Evolutionary conservation across 2,888 invertebrate genomes (phyloP), one percentile per base, ranked within the genome.

Genomic region (Polyommatus icarus): DNA sequence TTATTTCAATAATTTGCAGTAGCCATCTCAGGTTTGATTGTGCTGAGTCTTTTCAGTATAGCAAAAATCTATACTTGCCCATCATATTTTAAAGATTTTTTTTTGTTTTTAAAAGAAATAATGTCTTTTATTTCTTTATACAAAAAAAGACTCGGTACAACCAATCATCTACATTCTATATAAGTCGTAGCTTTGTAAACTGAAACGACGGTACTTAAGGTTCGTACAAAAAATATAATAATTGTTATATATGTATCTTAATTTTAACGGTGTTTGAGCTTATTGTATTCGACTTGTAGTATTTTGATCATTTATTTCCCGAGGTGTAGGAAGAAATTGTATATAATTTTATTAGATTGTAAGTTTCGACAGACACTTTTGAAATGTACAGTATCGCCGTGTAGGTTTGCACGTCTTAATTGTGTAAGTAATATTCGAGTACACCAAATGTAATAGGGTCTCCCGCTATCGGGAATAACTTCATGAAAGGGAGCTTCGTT

Each of bases 311-410:
- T 3, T 24, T 24, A 50, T 24, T 54, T 50, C 2, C 40, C 24
- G 20, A 46, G 40, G 73, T 50, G 15, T 50, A 54, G 24, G 54
- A 20, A 75, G 4, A 67, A 54, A n/a, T 29, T 75, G 75, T 75
- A 75, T 75, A 54, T 75, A 54, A 3, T 29, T 50, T 67, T 67
- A 67, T 18, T 75, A 75, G 75, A 75, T 20, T 75, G 29, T 75
- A 54, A 75, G 75, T 75, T 50, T 29, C 7, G 15, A 75, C 18
- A 46, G 50, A 73, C 73, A 75, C 18, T 50, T 72, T 29, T 50
- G 18, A 75, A 75, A 75, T 75, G 75, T 75, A 54, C 75, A 75
- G 75, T 75, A 54, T 54, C 50, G 50, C 50, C 24, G 50, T 50
- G 15, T 75, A 54, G 75, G 29, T 29, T 75, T 75, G 29, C 24